Evolutionary conservation across 2,888 invertebrate genomes (phyloP), one percentile per base, ranked within the genome.

Genomic region (Andrena camellia): DNA sequence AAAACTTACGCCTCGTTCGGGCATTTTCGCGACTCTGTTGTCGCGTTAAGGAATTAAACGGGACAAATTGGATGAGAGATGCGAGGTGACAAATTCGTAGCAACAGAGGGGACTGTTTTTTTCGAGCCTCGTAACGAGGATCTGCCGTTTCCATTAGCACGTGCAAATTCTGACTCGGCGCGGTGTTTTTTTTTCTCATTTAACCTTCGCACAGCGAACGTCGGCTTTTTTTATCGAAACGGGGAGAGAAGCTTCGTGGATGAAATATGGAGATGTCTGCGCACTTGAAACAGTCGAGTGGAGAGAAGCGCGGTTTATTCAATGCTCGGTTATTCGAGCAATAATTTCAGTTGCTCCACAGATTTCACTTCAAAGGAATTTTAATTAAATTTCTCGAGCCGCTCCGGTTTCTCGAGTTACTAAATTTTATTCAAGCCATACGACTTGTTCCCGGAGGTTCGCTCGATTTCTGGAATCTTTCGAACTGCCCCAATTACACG

Each of bases 1-100:
- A 26, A 71, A 29, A 71, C 33, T 66, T 7, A 29, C 52, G 33
- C 66, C 52, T 29, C 63, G 42, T 42, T 31, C 23, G 23, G 70
- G 13, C n/a, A 17, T 26, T 50, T 26, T 35, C 23, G 29, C n/a
- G 33, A 35, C 20, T 23, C 35, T 26, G 13, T 13, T 57, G 7
- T 26, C 23, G 17, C 57, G 10, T 57, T 29, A 29, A 42, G 42
- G 13, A 42, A 42, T 42, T 17, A 42, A 42, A 17, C 17, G 42
- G 42, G 54, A 8, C 54, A 54, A 20, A 54, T 54, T 54, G 54
- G 2, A 20, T 8, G 52, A 13, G 42, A 4, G 42, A 42, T 42
- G 17, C 42, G 52, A 7, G n/a, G n/a, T 7, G 23, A 23, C 3
- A 54, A 54, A 54, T 23, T 54, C 54, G 54, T n/a, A 13, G 23